Evolutionary conservation across 2,113 vertebrate species (phyloP), one percentile per base, ranked within the genome.

Genomic region (Rousettus leschenaultii): DNA sequence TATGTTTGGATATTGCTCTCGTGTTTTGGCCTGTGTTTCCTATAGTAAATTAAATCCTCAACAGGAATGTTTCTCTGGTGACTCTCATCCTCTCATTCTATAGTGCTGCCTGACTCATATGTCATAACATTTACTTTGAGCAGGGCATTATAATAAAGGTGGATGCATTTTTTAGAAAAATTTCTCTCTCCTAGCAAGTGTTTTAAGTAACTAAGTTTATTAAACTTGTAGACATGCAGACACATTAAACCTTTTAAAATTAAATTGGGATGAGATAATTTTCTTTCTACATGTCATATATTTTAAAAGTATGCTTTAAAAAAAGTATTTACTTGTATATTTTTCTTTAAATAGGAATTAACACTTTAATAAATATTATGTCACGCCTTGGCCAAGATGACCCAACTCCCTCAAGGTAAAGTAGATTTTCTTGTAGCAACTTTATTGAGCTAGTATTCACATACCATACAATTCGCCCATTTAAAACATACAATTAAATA

Each of bases 301-400:
- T 51, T 51, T 51, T 51, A 5, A 51, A 51, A 51, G 51, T 51
- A 51, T 89, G 40, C 19, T 91, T 96, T 45, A 93, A 66, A 90
- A 66, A 90, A 3, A 43, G 15, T 96, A 93, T 88, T 96, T 79
- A 70, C n/a, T 38, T 95, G 6, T 93, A 3, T 92, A 45, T 97
- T 97, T 93, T 97, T 88, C 94, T 98, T 98, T 78, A 95, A 65
- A 51, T 98, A 99, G 99, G 99, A 89, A 99, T 99, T 98, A 99
- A 99, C 98, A 99, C 99, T 1, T 97, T 99, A 98, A 99, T 99
- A 98, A 99, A 99, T 98, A 99, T 99, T 98, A 99, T 99, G 99
- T 99, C 99, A 84, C 99, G 99, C n/a, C 99, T 99, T 97, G 99
- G 99, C 79, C 99, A 99, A 98, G 99, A 99, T 83, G 99, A 99